A percentile compares a stretch with the other conserved stretches of the same genome.
phyloP scores from a whole-genome alignment of 2,797 vertebrate genomes.

The Natrix natrix region DNA sequence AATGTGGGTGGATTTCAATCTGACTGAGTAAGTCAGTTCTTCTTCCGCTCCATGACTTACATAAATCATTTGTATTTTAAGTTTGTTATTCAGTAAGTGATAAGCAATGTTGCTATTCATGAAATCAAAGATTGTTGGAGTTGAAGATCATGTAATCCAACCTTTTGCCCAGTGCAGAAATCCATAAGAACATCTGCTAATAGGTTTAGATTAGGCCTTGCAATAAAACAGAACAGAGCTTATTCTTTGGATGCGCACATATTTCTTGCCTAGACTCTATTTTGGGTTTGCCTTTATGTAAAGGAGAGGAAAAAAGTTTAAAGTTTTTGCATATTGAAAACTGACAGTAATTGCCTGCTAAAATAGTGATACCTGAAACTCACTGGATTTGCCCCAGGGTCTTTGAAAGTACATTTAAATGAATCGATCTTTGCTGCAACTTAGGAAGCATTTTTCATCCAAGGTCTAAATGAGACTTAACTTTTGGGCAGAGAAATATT shows the following conservation, averaged over 20 bases:
- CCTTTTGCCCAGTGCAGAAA: background rate
- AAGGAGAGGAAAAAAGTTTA: background rate
- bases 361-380: background rate
- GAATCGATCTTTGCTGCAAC: background rate
- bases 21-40: background rate
- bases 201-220: background rate
- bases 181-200: background rate
- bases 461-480: background rate
- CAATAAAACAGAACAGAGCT: background rate
- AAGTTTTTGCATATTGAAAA: background rate
- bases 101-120: background rate
- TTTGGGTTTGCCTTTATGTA: background rate
- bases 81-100: background rate
- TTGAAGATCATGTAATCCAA: background rate
- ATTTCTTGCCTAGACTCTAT: background rate
- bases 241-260: background rate
- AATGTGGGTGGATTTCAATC: background rate
- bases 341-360: background rate
- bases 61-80: background rate
- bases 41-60: background rate
- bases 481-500: background rate
- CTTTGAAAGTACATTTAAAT: background rate
- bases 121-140: background rate
- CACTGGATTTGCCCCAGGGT: background rate
- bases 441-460: background rate